Evolutionary conservation across 2,113 vertebrate genomes (phyloP).

Genomic region (Hypocryptadius cinnamomeus): DNA sequence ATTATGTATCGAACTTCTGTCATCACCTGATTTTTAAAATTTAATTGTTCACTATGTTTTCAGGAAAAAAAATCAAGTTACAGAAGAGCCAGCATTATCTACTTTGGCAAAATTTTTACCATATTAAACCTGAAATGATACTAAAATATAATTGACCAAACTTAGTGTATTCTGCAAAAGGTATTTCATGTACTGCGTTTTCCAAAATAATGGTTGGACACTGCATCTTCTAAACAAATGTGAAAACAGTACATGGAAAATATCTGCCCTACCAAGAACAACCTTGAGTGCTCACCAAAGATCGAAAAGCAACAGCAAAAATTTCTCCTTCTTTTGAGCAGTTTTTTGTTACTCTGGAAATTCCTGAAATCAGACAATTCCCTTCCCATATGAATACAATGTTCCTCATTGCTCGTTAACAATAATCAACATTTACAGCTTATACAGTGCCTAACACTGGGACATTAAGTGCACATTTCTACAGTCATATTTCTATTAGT

Average conservation of each 20-base stretch:
- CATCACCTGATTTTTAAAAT: not conserved
- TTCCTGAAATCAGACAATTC: not conserved
- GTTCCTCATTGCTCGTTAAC: not conserved
- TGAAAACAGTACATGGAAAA: not conserved
- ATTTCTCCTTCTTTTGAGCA: not conserved
- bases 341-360: not conserved
- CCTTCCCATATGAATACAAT: not conserved
- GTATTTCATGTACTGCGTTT: not conserved
- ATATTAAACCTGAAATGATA: not conserved
- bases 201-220: not conserved
- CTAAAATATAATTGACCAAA: not conserved
- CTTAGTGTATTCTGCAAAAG: not conserved
- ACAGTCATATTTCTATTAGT: not conserved
- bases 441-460: not conserved
- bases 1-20: not conserved
- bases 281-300: not conserved
- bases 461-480: not conserved
- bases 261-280: not conserved
- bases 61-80: not conserved
- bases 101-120: not conserved
- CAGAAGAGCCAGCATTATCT: not conserved
- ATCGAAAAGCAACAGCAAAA: not conserved
- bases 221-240: not conserved
- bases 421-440: not conserved
- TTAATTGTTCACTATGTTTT: not conserved